Conservation (phyloP, 2,888 invertebrate species). For the Drosophila meridionalis region DNA sequence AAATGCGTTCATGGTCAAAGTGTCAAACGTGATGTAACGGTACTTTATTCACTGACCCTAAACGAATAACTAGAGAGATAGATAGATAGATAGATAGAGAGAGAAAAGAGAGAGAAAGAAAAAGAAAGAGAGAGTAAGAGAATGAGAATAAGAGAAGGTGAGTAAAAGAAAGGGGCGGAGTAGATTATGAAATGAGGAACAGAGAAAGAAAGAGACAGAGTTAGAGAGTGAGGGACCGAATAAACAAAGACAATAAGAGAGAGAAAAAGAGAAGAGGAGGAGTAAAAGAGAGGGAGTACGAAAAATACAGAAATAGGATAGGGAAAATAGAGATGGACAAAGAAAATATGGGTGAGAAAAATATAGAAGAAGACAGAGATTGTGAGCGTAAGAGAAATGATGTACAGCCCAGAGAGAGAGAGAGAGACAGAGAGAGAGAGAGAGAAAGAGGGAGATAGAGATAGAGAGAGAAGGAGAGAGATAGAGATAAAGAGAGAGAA, state of each 20-base stretch:
- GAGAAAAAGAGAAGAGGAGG: neutral
- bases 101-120: neutral
- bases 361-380: neutral
- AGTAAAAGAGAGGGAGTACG: neutral
- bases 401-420: too few relatives aligned
- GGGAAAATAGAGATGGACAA: too few relatives aligned
- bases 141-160: too few relatives aligned
- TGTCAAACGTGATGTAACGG: slow-evolving; percentile 68
- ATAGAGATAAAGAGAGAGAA: too few relatives aligned
- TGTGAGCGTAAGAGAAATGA: too few relatives aligned
- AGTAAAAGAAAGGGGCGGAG: too few relatives aligned
- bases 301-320: too few relatives aligned
- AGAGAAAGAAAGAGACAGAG: neutral
- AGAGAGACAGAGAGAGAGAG: neutral
- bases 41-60: slow-evolving; percentile 46
- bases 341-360: neutral
- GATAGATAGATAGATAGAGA: neutral
- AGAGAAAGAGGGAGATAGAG: neutral
- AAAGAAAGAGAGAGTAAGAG: neutral
- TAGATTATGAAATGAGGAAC: too few relatives aligned
- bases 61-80: neutral
- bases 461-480: too few relatives aligned
- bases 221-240: neutral
- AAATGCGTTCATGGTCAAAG: slow-evolving; percentile 78
- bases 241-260: neutral